Conservation (phyloP, 2,113 vertebrate species). For the Scytalopus superciliaris region DNA sequence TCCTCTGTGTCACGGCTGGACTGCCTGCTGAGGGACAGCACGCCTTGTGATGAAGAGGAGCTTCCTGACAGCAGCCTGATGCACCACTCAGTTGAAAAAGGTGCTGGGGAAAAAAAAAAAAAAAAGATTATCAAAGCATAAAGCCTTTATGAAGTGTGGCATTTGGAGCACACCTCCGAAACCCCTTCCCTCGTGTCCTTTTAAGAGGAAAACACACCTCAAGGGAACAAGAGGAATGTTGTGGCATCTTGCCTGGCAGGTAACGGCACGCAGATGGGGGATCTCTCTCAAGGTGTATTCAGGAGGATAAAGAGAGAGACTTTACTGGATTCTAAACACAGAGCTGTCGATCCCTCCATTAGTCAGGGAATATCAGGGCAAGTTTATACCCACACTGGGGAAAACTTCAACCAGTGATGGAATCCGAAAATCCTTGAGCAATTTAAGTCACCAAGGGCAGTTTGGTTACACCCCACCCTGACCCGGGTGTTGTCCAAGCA, state of each 20-base stretch:
- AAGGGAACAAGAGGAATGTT: not conserved
- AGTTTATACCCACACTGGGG: fast-evolving
- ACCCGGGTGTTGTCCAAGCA: not conserved
- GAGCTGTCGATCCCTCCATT: not conserved
- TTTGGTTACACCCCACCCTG: not conserved
- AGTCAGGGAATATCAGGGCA: not conserved
- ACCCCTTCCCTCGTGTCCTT: not conserved
- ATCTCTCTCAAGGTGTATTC: not conserved
- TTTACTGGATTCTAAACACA: not conserved
- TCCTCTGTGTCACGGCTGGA: not conserved
- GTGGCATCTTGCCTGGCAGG: not conserved
- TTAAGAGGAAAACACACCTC: not conserved
- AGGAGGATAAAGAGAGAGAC: not conserved
- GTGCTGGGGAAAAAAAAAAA: not conserved
- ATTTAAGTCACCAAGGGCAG: fast-evolving
- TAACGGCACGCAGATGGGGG: not conserved
- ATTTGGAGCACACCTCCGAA: not conserved
- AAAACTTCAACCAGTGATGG: not conserved
- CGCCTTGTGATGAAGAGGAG: not conserved
- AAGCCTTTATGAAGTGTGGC: not conserved
- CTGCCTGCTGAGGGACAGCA: slow-evolving; percentile 2
- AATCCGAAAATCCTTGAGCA: not conserved
- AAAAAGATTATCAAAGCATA: not conserved
- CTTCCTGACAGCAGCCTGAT: slow-evolving; percentile 19
- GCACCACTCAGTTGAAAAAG: not conserved